Conservation (phyloP, 1,140 invertebrate genomes). For the Drosophila santomea region DNA sequence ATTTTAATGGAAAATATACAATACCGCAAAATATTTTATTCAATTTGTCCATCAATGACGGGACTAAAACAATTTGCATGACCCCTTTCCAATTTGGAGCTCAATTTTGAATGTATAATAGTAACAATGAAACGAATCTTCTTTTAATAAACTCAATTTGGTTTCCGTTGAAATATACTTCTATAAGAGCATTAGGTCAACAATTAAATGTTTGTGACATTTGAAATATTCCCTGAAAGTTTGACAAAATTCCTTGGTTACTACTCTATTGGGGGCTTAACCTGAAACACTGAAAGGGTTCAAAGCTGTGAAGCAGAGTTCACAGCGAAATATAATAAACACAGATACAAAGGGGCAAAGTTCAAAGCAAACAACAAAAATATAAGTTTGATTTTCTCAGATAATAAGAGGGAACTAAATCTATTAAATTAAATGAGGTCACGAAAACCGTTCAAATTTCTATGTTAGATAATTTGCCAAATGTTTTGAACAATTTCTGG, state of each 20-base stretch:
- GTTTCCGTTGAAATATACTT: background rate
- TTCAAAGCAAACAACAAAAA: background rate
- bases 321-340: background rate
- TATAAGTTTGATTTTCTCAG: background rate
- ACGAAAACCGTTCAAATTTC: background rate
- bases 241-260: background rate
- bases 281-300: background rate
- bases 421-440: background rate
- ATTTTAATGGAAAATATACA: slow-evolving; percentile 79
- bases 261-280: background rate
- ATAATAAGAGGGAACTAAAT: background rate
- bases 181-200: background rate
- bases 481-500: background rate
- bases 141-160: slow-evolving; percentile 7
- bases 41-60: slow-evolving; percentile 51
- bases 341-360: background rate
- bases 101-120: background rate
- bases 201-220: background rate
- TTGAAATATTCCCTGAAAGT: background rate
- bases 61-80: slow-evolving; percentile 11
- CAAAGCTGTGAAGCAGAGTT: background rate
- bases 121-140: slow-evolving; percentile 1
- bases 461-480: background rate
- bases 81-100: background rate
- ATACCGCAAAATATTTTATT: slow-evolving; percentile 68